These are phyloP conservation scores for Coenonympha arcania DNA, from an alignment of 2,888 invertebrate species.

Conservation along the genomic window DNA sequence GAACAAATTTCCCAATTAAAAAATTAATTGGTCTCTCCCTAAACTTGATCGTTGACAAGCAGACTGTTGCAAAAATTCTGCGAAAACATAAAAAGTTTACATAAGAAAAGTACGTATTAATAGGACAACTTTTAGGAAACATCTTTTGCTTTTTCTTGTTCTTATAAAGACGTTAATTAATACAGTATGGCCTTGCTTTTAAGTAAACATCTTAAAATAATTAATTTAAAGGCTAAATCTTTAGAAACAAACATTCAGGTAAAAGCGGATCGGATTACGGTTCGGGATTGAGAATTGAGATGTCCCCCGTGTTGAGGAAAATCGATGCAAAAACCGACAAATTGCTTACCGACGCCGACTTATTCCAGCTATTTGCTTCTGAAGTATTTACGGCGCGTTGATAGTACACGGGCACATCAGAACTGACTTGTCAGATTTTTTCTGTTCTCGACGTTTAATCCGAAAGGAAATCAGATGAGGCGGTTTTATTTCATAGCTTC, in stretches of 20 bases:
- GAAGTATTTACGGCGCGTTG: background rate
- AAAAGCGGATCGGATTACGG: background rate
- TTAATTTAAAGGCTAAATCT: background rate
- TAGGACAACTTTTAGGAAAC: no score
- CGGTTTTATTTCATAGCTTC: no score
- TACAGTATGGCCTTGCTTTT: background rate
- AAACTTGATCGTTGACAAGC: background rate
- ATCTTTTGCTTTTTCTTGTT: background rate
- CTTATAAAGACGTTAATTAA: background rate
- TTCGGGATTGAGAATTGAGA: background rate
- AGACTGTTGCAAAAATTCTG: no score
- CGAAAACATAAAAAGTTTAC: background rate
- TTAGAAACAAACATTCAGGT: background rate
- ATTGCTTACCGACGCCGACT: background rate
- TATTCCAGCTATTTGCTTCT: background rate
- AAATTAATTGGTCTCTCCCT: background rate
- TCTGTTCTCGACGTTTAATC: no score
- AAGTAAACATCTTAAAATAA: background rate
- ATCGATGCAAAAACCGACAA: background rate
- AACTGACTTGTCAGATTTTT: no score
- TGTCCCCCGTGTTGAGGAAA: background rate
- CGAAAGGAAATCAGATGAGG: no score
- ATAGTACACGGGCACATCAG: background rate
- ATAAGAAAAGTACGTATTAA: no score
- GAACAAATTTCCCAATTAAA: conserved; percentile 9